Conservation (phyloP, 2,888 invertebrate species). For the Druceiella hillmani region DNA sequence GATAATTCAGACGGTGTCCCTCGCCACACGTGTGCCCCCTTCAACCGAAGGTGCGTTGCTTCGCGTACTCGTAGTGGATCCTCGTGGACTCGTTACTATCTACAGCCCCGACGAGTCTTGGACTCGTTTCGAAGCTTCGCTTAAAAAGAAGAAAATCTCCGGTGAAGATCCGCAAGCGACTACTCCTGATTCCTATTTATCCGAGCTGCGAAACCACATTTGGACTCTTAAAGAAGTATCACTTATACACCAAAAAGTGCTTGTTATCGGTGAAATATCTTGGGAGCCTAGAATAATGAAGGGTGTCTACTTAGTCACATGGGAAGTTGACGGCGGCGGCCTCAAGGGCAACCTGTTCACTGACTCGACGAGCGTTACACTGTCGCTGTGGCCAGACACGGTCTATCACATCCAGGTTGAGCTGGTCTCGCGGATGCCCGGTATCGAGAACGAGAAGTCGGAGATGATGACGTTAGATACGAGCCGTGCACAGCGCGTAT, state of each 20-base stretch:
- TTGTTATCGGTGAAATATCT: slow-evolving; percentile 66
- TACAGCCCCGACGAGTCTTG: slow-evolving; percentile 62
- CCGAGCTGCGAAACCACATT: slow-evolving; percentile 37
- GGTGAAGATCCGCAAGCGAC: slow-evolving; percentile 46
- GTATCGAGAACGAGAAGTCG: slow-evolving; percentile 57
- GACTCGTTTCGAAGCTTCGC: slow-evolving; percentile 31
- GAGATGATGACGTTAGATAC: slow-evolving; percentile 63
- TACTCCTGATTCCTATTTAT: slow-evolving; percentile 50
- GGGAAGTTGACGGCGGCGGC: slow-evolving; percentile 80
- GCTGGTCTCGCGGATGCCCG: slow-evolving; percentile 55
- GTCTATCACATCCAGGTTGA: slow-evolving; percentile 76
- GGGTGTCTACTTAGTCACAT: slow-evolving; percentile 72
- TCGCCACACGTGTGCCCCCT: slow-evolving; percentile 59
- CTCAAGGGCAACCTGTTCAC: slow-evolving; percentile 77
- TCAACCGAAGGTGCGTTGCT: slow-evolving; percentile 59
- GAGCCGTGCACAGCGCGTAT: slow-evolving; percentile 57
- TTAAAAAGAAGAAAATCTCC: slow-evolving; percentile 38
- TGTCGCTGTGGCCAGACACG: slow-evolving; percentile 77
- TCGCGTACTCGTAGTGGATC: slow-evolving; percentile 64
- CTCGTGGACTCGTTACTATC: slow-evolving; percentile 64
- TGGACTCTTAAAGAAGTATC: slow-evolving; percentile 65
- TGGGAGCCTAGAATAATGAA: slow-evolving; percentile 64
- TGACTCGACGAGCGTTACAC: slow-evolving; percentile 71
- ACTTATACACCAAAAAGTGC: slow-evolving; percentile 65
- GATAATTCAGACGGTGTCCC: slow-evolving; percentile 60